phyloP scores from a whole-genome alignment of 2,113 vertebrate genomes.

The Hippoglossus stenolepis region DNA sequence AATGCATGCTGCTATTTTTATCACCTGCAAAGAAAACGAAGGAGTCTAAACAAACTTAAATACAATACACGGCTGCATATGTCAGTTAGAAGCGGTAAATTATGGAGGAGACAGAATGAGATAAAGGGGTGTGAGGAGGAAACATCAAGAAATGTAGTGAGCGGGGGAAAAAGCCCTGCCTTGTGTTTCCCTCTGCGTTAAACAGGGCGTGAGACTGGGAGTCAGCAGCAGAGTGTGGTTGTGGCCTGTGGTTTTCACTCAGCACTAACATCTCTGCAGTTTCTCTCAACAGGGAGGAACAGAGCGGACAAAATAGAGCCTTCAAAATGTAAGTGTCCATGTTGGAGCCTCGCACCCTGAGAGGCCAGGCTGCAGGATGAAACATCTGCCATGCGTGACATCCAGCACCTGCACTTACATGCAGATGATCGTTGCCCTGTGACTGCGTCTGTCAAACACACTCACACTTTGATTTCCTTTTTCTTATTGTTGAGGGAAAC shows the following conservation, averaged over 20 bases:
- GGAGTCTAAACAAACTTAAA: slow-evolving; percentile 23
- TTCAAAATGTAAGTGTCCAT: slow-evolving; percentile 38
- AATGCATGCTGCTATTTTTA: slow-evolving; percentile 51
- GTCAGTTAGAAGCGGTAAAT: slow-evolving; percentile 29
- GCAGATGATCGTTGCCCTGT: slow-evolving; percentile 27
- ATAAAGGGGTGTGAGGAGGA: slow-evolving; percentile 26
- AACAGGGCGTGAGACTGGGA: slow-evolving; percentile 71
- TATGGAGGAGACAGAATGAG: slow-evolving; percentile 27
- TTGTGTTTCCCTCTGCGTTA: slow-evolving; percentile 50
- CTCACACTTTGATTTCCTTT: not conserved
- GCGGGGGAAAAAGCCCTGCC: not conserved
- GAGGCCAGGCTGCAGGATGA: slow-evolving; percentile 20
- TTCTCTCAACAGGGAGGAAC: slow-evolving; percentile 38
- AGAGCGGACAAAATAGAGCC: slow-evolving; percentile 46
- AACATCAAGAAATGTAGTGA: slow-evolving; percentile 23
- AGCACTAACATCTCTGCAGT: slow-evolving; percentile 44
- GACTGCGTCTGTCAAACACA: slow-evolving; percentile 22
- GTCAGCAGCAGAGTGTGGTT: slow-evolving; percentile 65
- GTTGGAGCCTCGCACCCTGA: slow-evolving; percentile 12
- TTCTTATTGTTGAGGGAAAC: not conserved
- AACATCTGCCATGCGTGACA: slow-evolving; percentile 14
- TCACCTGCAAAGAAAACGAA: not conserved
- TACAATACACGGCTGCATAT: slow-evolving; percentile 1
- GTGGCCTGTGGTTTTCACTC: slow-evolving; percentile 66
- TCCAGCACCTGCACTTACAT: slow-evolving; percentile 8